These are phyloP conservation scores for Aethes cnicana DNA, from an alignment of 2,888 invertebrate genomes.

Conservation along the genomic window DNA sequence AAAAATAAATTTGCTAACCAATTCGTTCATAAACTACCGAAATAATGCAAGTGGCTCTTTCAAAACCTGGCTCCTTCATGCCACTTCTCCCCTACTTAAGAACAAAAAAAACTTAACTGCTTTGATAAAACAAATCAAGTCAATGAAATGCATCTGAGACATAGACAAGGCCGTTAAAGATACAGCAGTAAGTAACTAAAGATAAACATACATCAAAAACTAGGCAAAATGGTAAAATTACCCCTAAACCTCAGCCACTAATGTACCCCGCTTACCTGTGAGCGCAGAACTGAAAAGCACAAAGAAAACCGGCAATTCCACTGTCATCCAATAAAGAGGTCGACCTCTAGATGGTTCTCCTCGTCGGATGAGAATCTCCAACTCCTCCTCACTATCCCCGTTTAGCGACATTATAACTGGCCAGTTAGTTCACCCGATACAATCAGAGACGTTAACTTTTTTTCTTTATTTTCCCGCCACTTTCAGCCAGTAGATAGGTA, in stretches of 20 bases:
- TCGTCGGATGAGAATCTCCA: constrained; percentile 8
- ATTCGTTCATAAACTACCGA: too few species aligned
- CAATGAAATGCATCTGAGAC: constrained; percentile 1
- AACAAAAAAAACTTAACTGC: too few species aligned
- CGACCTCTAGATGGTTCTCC: not conserved
- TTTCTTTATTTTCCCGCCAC: not conserved
- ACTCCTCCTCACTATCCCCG: not conserved
- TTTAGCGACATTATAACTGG: constrained; percentile 7
- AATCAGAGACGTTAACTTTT: not conserved
- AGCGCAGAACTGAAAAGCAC: constrained; percentile 28
- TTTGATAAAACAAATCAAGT: not conserved
- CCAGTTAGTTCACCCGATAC: not conserved
- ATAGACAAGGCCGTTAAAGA: not conserved
- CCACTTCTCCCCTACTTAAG: too few species aligned
- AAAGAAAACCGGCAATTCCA: constrained; percentile 29
- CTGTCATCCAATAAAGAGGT: constrained; percentile 10
- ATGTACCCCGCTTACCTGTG: constrained; percentile 24
- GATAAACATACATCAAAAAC: too few species aligned
- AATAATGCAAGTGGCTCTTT: too few species aligned
- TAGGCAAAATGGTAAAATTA: too few species aligned
- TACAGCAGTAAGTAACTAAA: not conserved
- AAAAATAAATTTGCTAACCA: too few species aligned
- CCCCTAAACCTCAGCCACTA: too few species aligned
- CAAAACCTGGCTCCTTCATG: too few species aligned
- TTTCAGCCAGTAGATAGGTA: too few species aligned